phyloP scores from a whole-genome alignment of 2,888 invertebrate genomes.

The Griposia aprilina region DNA sequence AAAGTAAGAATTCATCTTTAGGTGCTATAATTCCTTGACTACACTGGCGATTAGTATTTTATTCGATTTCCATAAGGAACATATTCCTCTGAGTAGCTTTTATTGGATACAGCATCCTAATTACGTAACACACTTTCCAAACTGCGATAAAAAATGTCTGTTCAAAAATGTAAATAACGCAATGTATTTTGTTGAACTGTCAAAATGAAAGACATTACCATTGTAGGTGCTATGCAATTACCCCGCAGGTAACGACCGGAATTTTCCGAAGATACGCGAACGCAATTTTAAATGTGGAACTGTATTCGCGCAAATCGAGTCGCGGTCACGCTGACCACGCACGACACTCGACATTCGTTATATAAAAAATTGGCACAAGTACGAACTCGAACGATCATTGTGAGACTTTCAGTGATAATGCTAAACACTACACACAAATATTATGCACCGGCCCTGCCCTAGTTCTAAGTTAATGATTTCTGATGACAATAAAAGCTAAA shows the following conservation, averaged over 20 bases:
- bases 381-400: slow-evolving; percentile 56
- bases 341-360: slow-evolving; percentile 47
- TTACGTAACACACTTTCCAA: too few relatives aligned
- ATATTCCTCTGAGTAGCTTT: background rate
- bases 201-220: background rate
- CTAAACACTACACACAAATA: slow-evolving; percentile 48
- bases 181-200: background rate
- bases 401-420: slow-evolving; percentile 38
- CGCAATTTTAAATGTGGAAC: slow-evolving; percentile 29
- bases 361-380: slow-evolving; percentile 72
- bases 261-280: slow-evolving; percentile 40
- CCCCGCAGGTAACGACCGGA: background rate
- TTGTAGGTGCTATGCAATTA: background rate
- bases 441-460: slow-evolving; percentile 66
- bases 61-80: too few relatives aligned
- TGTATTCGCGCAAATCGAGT: slow-evolving; percentile 16
- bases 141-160: background rate
- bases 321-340: slow-evolving; percentile 39
- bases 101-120: background rate
- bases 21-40: too few relatives aligned
- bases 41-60: too few relatives aligned
- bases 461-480: slow-evolving; percentile 58
- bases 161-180: background rate
- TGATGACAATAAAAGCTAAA: slow-evolving; percentile 73
- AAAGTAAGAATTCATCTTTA: background rate